Evolutionary conservation across 2,113 vertebrate species (phyloP), one percentile per base, ranked within the genome.

Genomic region (Eclectus roratus): DNA sequence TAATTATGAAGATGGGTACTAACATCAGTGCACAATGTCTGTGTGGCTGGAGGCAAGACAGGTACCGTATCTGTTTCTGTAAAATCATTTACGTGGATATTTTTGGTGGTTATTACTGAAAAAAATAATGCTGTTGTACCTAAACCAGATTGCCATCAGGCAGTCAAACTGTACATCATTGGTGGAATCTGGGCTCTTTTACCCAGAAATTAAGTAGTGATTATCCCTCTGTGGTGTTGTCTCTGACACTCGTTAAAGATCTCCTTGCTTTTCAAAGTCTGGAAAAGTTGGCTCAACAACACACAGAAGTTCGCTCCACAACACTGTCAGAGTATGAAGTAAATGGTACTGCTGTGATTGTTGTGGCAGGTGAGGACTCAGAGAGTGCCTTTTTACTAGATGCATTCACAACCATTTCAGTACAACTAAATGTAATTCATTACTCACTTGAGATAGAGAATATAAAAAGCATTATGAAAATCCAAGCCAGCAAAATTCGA

Each of bases 401-500:
- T 94, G 89, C 92, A 72, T 89, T 90, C 86, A 80, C 74, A 82
- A 49, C 76, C 23, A 5, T 92, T 97, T 94, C 83, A 92, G 92
- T 94, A 88, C 77, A 89, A 60, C 95, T 95, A 86, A 66, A 92
- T 91, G 74, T 96, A 97, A 96, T 96, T 97, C 96, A 95, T 97
- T 97, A 96, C 88, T 97, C 91, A 91, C 95, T 96, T 88, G 94
- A 97, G 97, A 94, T 95, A 88, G 55, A 91, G 89, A 96, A 83
- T 92, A 96, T 97, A 97, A 96, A 97, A 97, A 96, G 96, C 91
- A 55, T 90, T 97, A 89, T 93, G 88, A 97, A 98, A 97, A 92
- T 83, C 44, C 88, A 94, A 74, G 96, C 80, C 93, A 91, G 80
- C 63, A 50, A 95, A 93, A 96, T 93, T 89, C 2, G 8, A 66